Evolutionary conservation across 2,888 invertebrate genomes (phyloP).

Genomic region (Lissocephala sabroskyi): DNA sequence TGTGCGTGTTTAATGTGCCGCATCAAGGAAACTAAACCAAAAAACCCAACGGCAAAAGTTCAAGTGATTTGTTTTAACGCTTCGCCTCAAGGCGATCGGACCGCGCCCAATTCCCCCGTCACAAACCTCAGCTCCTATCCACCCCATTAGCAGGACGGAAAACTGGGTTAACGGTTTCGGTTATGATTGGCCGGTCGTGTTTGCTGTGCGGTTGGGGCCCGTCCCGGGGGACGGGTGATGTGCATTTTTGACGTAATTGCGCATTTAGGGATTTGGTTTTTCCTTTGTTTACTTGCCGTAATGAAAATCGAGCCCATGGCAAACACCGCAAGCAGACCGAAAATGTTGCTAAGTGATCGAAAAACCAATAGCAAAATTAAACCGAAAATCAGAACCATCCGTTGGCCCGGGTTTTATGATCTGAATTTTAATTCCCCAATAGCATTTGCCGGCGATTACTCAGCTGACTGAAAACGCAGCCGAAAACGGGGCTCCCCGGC

Average conservation of each 20-base stretch:
- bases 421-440: no score
- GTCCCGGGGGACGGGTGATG: slow-evolving; percentile 26
- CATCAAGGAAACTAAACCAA: slow-evolving; percentile 6
- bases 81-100: no score
- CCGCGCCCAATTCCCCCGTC: no score
- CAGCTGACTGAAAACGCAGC: no score
- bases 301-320: no score
- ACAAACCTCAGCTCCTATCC: slow-evolving; percentile 7
- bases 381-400: no score
- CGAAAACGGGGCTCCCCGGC: no score
- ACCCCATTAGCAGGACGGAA: no score
- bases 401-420: no score
- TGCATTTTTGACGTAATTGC: slow-evolving; percentile 29
- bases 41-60: slow-evolving; percentile 9
- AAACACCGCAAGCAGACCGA: no score
- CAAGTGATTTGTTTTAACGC: slow-evolving; percentile 31
- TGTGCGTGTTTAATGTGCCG: slow-evolving; percentile 8
- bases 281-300: no score
- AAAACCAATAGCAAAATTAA: not conserved
- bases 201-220: slow-evolving; percentile 30
- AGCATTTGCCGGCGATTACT: no score
- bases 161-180: slow-evolving; percentile 47
- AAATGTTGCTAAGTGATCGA: not conserved
- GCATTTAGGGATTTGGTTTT: slow-evolving; percentile 19
- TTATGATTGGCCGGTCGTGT: slow-evolving; percentile 39